Percentiles rank a stretch among this genome's conserved stretches.
phyloP scores from a whole-genome alignment of 2,888 invertebrate genomes.

The Tetramorium bicarinatum region DNA sequence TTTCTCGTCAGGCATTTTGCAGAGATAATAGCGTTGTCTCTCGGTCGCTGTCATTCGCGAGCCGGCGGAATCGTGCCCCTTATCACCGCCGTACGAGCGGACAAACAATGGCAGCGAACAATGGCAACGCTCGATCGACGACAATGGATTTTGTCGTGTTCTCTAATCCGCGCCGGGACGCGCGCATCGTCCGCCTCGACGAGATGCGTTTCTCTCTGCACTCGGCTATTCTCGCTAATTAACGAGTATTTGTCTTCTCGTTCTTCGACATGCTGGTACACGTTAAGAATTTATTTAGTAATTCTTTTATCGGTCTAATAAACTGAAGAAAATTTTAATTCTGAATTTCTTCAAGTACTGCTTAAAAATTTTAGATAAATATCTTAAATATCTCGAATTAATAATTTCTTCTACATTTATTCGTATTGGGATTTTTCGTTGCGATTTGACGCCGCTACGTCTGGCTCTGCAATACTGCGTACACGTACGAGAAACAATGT shows the following conservation, averaged over 20 bases:
- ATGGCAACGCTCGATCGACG: constrained; percentile 71
- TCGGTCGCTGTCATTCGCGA: constrained; percentile 48
- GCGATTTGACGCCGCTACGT: background rate
- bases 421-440: background rate
- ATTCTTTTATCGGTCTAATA: background rate
- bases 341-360: background rate
- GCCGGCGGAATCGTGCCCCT: constrained; percentile 65
- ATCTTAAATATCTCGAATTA: background rate
- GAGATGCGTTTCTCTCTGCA: constrained; percentile 27
- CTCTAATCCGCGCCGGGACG: constrained; percentile 59
- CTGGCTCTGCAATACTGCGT: background rate
- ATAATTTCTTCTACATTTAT: background rate
- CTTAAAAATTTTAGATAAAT: background rate
- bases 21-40: constrained; percentile 62
- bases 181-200: constrained; percentile 25
- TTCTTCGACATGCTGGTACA: background rate
- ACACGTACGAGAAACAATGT: background rate
- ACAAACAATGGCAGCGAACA: constrained; percentile 72
- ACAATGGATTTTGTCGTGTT: constrained; percentile 74
- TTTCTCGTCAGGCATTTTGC: constrained; percentile 34
- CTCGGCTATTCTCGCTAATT: constrained; percentile 67
- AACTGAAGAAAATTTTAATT: background rate
- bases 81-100: constrained; percentile 67
- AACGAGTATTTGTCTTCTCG: constrained; percentile 49
- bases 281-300: background rate